Base-by-base conservation (phyloP, 2,797 vertebrate species). In the Chlorospingus flavigularis region DNA sequence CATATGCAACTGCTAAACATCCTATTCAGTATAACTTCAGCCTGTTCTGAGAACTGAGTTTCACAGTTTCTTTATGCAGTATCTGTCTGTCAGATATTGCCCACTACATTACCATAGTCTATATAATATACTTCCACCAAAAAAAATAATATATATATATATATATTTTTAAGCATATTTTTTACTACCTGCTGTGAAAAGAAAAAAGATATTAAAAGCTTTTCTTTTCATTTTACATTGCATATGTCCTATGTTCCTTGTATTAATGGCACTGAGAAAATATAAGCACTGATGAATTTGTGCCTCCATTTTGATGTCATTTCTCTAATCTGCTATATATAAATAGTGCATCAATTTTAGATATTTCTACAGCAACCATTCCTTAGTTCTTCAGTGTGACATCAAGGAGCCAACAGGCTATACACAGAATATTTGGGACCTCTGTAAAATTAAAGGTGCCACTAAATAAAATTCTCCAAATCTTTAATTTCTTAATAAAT, bases 81-180 rank as follows among this genome's bases (percentile, higher is more conserved):
- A 91, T 84, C 95, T 97, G 90, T 96, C 81, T 97, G 88, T 96
- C 86, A 92, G 85, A 94, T 95, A 96, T 91, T 97, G 96, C 95
- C 95, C 96, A 87, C 81, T 88, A 95, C 75, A 92, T 93, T 97
- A 95, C 86, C 92, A 84, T 48, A 96, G 75, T 93, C 62, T 95
- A 76, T 55, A 93, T 42, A 92, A 95, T 84, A 95, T 48, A 94
- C 13, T 81, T 92, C 55, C 81, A 82, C 85, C 3, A 1, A 35
- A 37, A 80, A 80, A 95, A 88, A n/a, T n/a, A n/a, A 35, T 35
- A 35, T 35, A 35, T 35, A 14, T 6, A 51, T 18, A 31, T 20
- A 9, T 20, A 53, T 19, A 53, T 20, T 70, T 58, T 48, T 9
- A 67, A 12, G 11, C 2, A 1, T 37, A 15, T 39, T 73, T 88